Conservation (phyloP, 1,140 invertebrate genomes). For the Gonatopus flavifemur region DNA sequence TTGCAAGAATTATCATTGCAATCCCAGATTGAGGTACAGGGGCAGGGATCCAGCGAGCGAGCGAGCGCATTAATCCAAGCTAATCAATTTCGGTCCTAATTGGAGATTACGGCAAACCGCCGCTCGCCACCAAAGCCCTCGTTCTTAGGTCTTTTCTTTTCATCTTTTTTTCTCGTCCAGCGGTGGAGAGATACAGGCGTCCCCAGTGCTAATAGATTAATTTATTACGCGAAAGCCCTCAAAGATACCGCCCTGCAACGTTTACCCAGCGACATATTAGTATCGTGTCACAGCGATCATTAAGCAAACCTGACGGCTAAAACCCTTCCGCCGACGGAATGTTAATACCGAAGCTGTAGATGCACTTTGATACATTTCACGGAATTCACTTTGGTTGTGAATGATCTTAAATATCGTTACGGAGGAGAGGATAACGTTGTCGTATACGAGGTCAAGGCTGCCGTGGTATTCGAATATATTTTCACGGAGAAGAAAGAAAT, state of each 20-base stretch:
- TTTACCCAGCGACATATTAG: constrained; percentile 37
- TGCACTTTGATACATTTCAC: no score
- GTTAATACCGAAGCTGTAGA: constrained; percentile 29
- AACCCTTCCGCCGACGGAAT: constrained; percentile 34
- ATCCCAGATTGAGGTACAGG: constrained; percentile 2
- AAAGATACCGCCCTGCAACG: constrained; percentile 38
- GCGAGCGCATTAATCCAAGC: constrained; percentile 43
- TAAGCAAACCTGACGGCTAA: constrained; percentile 24
- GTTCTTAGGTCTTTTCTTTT: neutral
- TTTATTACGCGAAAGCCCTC: constrained; percentile 46
- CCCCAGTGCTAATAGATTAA: constrained; percentile 46
- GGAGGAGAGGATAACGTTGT: no score
- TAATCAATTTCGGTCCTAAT: constrained; percentile 51
- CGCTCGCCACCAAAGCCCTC: constrained; percentile 1
- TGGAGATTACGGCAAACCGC: constrained; percentile 39
- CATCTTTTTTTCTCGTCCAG: no score
- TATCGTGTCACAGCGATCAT: constrained; percentile 28
- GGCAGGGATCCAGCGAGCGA: no score
- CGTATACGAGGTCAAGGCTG: no score
- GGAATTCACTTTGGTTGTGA: no score
- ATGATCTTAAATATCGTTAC: no score
- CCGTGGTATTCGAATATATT: no score
- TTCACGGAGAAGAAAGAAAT: no score
- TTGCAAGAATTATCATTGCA: no score
- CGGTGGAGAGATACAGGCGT: constrained; percentile 21